phyloP scores from a whole-genome alignment of 2,113 vertebrate genomes.

The Atherinomorus stipes region DNA sequence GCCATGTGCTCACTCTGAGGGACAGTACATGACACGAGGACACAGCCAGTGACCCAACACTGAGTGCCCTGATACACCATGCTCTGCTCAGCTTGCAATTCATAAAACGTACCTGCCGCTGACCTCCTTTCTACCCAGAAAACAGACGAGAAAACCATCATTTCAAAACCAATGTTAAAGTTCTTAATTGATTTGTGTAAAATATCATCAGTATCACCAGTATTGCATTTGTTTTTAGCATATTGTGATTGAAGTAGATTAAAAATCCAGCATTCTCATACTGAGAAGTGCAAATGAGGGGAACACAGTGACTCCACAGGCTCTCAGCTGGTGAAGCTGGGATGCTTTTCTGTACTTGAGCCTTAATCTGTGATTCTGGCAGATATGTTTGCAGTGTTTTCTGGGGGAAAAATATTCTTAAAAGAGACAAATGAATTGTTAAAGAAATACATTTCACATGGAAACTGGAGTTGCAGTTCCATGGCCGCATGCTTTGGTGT shows the following conservation, averaged over 20 bases:
- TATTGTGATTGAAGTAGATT: conserved; percentile 16
- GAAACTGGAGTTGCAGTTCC: conserved; percentile 7
- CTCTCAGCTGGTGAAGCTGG: conserved; percentile 16
- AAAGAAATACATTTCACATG: conserved; percentile 6
- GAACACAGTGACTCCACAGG: conserved; percentile 9
- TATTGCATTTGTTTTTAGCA: not conserved
- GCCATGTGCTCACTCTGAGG: conserved; percentile 65
- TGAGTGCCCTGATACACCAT: conserved; percentile 50
- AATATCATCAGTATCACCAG: not conserved
- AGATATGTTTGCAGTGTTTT: conserved; percentile 12
- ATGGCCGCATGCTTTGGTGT: not conserved
- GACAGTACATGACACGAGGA: conserved; percentile 69
- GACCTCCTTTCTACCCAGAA: conserved; percentile 37
- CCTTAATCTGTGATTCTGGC: conserved; percentile 28
- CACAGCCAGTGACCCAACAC: conserved; percentile 68
- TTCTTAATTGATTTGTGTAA: not conserved
- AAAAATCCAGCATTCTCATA: not conserved
- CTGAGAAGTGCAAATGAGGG: not conserved
- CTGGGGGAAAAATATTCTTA: conserved; percentile 2
- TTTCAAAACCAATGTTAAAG: conserved; percentile 2
- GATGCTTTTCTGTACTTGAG: conserved; percentile 5
- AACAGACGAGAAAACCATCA: not conserved
- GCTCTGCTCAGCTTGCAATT: conserved; percentile 51
- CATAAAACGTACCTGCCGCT: conserved; percentile 49
- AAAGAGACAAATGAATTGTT: not conserved